Evolutionary conservation across 2,888 invertebrate species (phyloP).

Genomic region (Gymnoscelis rufifasciata): DNA sequence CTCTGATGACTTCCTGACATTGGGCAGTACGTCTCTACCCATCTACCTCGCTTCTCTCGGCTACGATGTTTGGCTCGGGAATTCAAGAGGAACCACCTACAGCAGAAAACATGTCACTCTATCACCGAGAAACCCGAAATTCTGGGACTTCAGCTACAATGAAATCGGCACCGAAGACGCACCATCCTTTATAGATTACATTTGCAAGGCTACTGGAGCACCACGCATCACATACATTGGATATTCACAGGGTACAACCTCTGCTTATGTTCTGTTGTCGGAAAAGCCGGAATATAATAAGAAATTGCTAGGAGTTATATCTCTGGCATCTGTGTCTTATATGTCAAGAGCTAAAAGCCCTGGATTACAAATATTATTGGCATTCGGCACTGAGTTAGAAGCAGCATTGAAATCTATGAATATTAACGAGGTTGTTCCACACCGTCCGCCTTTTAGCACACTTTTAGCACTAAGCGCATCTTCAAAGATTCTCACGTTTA

Average conservation of each 20-base stretch:
- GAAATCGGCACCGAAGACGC: not conserved
- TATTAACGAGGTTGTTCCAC: not conserved
- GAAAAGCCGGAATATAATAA: not conserved
- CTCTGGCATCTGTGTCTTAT: not conserved
- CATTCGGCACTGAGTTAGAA: not conserved
- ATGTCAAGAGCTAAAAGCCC: not conserved
- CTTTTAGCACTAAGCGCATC: not conserved
- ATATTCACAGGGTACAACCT: not conserved
- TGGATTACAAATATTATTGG: not conserved
- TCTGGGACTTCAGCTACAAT: constrained; percentile 1
- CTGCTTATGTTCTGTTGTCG: not conserved
- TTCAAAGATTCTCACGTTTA: not conserved
- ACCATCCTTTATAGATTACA: not conserved
- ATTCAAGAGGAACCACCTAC: not conserved
- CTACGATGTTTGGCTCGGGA: not conserved
- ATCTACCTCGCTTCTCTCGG: not conserved
- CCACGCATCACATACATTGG: not conserved
- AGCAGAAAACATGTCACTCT: not conserved
- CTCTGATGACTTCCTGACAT: not conserved
- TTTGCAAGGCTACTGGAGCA: not conserved
- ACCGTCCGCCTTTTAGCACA: not conserved
- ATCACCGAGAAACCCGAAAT: not conserved
- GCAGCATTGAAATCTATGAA: not conserved
- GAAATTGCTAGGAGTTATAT: not conserved
- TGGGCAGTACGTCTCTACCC: not conserved